Evolutionary conservation across 2,888 invertebrate genomes (phyloP).

Genomic region (Bruchidius siliquastri): DNA sequence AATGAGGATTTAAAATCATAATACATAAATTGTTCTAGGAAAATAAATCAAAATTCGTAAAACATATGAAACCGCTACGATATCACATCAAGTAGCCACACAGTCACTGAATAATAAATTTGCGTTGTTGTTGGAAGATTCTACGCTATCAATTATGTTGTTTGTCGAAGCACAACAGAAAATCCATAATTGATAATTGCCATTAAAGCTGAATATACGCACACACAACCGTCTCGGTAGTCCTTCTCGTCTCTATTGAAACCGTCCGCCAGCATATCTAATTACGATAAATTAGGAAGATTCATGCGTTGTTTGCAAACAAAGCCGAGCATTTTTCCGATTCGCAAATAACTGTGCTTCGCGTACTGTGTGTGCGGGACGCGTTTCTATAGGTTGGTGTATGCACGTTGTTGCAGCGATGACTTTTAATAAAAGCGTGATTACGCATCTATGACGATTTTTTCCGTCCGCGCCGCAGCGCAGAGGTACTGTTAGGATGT

Average conservation of each 20-base stretch:
- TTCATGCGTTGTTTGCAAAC: neutral
- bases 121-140: neutral
- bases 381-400: neutral
- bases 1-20: too few relatives aligned
- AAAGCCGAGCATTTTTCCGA: neutral
- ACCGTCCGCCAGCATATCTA: neutral
- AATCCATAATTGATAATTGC: neutral
- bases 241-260: neutral
- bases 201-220: neutral
- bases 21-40: too few relatives aligned
- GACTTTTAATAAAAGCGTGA: neutral
- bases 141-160: neutral
- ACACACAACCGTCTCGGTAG: neutral
- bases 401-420: neutral
- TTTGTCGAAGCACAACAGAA: neutral
- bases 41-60: too few relatives aligned
- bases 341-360: neutral
- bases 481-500: neutral
- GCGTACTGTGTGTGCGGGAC: neutral
- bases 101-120: too few relatives aligned
- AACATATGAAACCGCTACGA: too few relatives aligned
- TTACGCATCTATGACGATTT: neutral
- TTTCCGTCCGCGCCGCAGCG: neutral
- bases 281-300: neutral
- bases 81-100: too few relatives aligned